phyloP scores from a whole-genome alignment of 2,888 invertebrate genomes.

The Drosophila cognata region DNA sequence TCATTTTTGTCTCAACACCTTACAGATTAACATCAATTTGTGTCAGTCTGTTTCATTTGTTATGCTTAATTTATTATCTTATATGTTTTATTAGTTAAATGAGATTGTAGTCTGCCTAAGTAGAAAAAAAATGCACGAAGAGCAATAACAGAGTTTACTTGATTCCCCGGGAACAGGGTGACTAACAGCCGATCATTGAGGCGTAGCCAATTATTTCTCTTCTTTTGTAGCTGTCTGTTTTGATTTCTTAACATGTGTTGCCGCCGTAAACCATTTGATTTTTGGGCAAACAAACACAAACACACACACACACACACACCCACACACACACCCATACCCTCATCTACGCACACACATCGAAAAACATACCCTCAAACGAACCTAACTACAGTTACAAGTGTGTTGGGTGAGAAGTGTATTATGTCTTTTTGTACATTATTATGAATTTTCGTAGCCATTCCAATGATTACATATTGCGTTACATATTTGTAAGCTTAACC shows the following conservation, averaged over 20 bases:
- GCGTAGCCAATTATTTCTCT: not conserved
- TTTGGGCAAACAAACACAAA: constrained; percentile 33
- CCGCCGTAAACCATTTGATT: constrained; percentile 66
- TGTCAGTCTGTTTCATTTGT: not conserved
- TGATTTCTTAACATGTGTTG: constrained; percentile 68
- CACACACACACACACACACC: constrained; percentile 1
- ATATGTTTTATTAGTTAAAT: not conserved
- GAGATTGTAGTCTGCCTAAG: not conserved
- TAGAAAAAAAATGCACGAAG: too few species aligned
- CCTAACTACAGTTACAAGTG: constrained; percentile 14
- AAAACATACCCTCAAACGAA: not conserved
- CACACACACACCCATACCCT: not conserved
- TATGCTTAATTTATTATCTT: not conserved
- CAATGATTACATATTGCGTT: constrained; percentile 54
- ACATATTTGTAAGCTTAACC: constrained; percentile 46
- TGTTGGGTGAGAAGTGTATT: constrained; percentile 35
- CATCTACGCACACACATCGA: not conserved
- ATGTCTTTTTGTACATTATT: constrained; percentile 46
- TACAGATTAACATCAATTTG: not conserved
- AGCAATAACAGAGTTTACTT: not conserved
- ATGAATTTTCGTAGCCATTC: constrained; percentile 59
- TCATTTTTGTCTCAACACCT: constrained; percentile 8
- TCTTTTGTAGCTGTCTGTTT: constrained; percentile 38
- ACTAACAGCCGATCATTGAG: not conserved
- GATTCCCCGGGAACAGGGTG: constrained; percentile 4